phyloP scores from a whole-genome alignment of 2,797 vertebrate species.

The Eospalax fontanierii region DNA sequence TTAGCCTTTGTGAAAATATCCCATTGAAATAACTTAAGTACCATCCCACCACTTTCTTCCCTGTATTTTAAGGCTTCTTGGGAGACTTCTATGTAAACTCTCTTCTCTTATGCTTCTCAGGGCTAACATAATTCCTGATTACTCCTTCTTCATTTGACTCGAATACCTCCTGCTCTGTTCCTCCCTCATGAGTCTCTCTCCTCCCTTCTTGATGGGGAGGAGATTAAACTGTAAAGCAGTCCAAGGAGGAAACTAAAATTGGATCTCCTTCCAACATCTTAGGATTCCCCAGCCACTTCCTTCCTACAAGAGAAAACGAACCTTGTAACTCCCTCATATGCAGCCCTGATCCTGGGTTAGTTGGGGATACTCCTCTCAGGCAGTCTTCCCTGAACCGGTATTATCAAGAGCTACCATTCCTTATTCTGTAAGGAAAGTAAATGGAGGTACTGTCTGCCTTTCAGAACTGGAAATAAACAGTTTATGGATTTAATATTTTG shows the following conservation, averaged over 20 bases:
- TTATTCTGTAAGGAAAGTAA: constrained; percentile 49
- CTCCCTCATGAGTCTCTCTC: neutral
- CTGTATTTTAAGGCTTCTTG: neutral
- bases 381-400: constrained; percentile 29
- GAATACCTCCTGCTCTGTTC: neutral
- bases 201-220: neutral
- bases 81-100: neutral
- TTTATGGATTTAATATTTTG: neutral
- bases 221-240: neutral
- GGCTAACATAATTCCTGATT: neutral
- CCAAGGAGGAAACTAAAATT: neutral
- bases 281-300: neutral
- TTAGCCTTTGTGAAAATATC: neutral
- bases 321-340: neutral
- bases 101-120: neutral
- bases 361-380: neutral
- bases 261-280: neutral
- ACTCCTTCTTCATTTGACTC: neutral
- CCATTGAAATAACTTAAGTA: neutral
- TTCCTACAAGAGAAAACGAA: constrained; percentile 34
- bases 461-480: constrained; percentile 39
- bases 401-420: neutral
- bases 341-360: neutral
- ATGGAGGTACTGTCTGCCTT: neutral
- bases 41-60: neutral